Conservation (phyloP, 53 echinoderm and acorn worm species). For the Temnopleurus reevesii region DNA sequence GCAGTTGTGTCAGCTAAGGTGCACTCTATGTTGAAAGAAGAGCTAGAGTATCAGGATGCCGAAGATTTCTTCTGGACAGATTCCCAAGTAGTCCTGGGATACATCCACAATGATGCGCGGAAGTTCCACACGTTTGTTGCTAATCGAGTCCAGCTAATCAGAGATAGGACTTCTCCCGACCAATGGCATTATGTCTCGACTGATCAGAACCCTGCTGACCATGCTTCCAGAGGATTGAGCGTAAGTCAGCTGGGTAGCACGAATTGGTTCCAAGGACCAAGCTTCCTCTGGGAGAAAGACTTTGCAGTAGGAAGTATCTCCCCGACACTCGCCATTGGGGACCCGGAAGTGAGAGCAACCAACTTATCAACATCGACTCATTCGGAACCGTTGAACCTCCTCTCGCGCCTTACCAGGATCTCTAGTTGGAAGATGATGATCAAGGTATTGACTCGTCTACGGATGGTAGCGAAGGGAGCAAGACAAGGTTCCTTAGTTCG, state of each 20-base stretch:
- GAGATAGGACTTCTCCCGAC: slow-evolving; percentile 28
- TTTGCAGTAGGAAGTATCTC: too few relatives aligned
- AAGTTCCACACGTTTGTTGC: slow-evolving; percentile 71
- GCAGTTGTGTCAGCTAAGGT: slow-evolving; percentile 67
- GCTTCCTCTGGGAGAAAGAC: slow-evolving; percentile 50
- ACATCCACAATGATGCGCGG: slow-evolving; percentile 65
- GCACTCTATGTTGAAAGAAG: slow-evolving; percentile 52
- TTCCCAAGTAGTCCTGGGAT: slow-evolving; percentile 67
- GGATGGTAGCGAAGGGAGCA: background rate
- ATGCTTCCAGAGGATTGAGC: slow-evolving; percentile 57
- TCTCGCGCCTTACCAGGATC: slow-evolving; percentile 15
- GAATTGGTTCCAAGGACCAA: too few relatives aligned
- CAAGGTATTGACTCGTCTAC: slow-evolving; percentile 23
- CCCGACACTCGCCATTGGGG: slow-evolving; percentile 26
- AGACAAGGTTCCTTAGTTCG: background rate
- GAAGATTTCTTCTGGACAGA: slow-evolving; percentile 69
- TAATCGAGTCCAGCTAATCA: slow-evolving; percentile 70
- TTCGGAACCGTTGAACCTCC: too few relatives aligned
- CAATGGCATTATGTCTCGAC: slow-evolving; percentile 69
- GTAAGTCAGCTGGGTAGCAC: background rate
- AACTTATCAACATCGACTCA: slow-evolving; percentile 1
- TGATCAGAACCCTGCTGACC: slow-evolving; percentile 61
- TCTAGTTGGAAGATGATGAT: slow-evolving; percentile 56
- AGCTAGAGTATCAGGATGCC: slow-evolving; percentile 44
- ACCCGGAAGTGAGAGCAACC: slow-evolving; percentile 65